Evolutionary conservation across 2,797 vertebrate species (phyloP).

Genomic region (Remorina albescens): DNA sequence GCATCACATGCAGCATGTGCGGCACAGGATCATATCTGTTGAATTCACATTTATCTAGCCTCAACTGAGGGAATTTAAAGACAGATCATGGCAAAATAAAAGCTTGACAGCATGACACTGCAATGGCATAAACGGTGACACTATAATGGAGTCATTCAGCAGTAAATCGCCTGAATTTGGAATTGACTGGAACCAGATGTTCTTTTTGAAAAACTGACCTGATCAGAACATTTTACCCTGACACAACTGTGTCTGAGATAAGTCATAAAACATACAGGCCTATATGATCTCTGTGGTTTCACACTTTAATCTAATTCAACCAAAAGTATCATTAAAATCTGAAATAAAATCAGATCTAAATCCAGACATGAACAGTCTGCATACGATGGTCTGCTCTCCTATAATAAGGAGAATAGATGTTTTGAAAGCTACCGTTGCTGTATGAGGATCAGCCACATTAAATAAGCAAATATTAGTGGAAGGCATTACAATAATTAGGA

Average conservation of each 20-base stretch:
- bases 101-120: neutral
- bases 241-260: neutral
- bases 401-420: neutral
- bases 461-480: too few species aligned
- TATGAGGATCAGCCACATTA: too few species aligned
- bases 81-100: neutral
- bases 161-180: too few species aligned
- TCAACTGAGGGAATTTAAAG: slow-evolving; percentile 7
- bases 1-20: too few species aligned
- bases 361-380: neutral
- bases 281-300: neutral
- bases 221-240: neutral
- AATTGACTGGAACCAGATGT: too few species aligned
- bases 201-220: neutral
- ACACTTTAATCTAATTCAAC: neutral
- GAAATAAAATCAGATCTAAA: neutral
- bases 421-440: too few species aligned
- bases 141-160: neutral
- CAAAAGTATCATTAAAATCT: neutral
- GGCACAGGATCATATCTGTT: neutral
- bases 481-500: neutral
- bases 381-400: neutral
- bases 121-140: neutral
- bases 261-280: neutral
- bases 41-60: neutral